Conservation (phyloP, 2,797 vertebrate species). For the Xyrichtys novacula region DNA sequence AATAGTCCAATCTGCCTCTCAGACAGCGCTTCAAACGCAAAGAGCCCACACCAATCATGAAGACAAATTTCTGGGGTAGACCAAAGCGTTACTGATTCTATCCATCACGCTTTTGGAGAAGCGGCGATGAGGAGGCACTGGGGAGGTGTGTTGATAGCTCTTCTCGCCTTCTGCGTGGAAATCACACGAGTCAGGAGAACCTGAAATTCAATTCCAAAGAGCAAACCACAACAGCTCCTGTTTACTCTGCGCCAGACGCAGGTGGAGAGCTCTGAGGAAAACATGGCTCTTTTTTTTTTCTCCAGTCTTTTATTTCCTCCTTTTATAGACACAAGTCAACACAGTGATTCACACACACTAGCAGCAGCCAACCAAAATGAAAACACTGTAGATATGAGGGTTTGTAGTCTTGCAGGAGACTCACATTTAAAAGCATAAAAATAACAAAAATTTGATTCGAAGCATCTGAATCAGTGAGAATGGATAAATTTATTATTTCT, state of each 20-base stretch:
- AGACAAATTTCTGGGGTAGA: conserved; percentile 75
- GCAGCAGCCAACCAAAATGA: conserved; percentile 16
- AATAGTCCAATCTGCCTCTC: conserved; percentile 63
- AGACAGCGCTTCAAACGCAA: conserved; percentile 70
- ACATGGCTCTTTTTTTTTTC: conserved; percentile 31
- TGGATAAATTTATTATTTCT: too few relatives aligned
- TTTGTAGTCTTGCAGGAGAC: too few relatives aligned
- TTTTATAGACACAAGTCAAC: conserved; percentile 51
- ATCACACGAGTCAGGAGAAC: conserved; percentile 66
- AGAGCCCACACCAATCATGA: conserved; percentile 59
- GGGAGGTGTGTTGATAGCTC: conserved; percentile 56
- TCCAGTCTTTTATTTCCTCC: conserved; percentile 36
- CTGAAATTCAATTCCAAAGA: conserved; percentile 77
- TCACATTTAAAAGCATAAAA: too few relatives aligned
- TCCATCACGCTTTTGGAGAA: conserved; percentile 68
- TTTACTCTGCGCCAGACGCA: conserved; percentile 75
- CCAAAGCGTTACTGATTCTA: conserved; percentile 69
- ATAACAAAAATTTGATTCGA: too few relatives aligned
- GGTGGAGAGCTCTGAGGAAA: conserved; percentile 59
- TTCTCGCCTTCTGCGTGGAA: conserved; percentile 48
- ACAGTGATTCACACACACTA: conserved; percentile 11
- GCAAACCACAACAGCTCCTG: conserved; percentile 75
- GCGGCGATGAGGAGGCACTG: conserved; percentile 30
- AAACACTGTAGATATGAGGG: conserved; percentile 34
- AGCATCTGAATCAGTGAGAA: too few relatives aligned